These are phyloP conservation scores for Dicaeum eximium DNA, from an alignment of 2,113 vertebrate genomes.

Conservation along the genomic window DNA sequence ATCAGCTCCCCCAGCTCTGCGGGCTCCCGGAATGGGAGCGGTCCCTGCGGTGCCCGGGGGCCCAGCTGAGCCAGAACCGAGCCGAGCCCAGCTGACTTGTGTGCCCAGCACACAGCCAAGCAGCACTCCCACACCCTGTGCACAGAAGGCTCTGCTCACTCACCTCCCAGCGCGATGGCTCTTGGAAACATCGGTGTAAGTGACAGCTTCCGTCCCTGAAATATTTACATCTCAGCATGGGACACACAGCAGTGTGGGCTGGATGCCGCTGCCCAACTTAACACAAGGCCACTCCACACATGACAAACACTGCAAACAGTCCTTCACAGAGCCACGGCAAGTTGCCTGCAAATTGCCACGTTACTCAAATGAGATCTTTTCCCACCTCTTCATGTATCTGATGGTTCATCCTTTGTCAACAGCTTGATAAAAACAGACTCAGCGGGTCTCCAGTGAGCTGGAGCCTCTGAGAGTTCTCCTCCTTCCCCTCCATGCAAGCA, in stretches of 20 bases:
- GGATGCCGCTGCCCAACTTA: slow-evolving; percentile 2
- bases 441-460: neutral
- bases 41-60: neutral
- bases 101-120: neutral
- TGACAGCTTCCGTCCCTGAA: slow-evolving; percentile 18
- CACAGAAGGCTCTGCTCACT: neutral
- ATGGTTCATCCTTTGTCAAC: neutral
- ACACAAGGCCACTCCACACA: slow-evolving; percentile 29
- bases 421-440: neutral
- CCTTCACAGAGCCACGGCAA: neutral
- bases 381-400: neutral
- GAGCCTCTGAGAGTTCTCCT: neutral
- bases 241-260: neutral
- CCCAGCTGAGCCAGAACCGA: neutral
- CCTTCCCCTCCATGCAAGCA: neutral
- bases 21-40: neutral
- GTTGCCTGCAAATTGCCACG: neutral
- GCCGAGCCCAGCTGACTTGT: neutral
- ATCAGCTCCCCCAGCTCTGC: slow-evolving; percentile 1
- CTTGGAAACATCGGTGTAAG: neutral
- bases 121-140: neutral
- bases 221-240: slow-evolving; percentile 37
- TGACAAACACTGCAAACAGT: neutral
- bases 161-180: slow-evolving; percentile 6
- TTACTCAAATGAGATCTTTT: neutral